Conservation (phyloP, 2,888 invertebrate species). For the Synanthedon tipuliformis region DNA sequence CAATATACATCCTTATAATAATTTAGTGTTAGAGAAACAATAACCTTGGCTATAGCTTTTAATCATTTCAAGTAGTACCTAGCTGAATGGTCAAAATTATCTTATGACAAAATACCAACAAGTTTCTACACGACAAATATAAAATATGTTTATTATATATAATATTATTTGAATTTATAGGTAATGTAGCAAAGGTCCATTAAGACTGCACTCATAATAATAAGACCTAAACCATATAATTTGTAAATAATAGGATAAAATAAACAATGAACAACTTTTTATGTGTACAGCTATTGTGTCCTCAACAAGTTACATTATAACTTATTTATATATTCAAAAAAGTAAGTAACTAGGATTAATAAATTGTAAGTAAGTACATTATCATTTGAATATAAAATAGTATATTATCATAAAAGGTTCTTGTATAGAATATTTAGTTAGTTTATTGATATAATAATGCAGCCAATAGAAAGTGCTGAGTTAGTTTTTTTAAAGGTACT, state of each 20-base stretch:
- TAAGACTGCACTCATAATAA: constrained; percentile 32
- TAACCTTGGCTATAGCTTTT: constrained; percentile 24
- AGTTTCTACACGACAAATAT: constrained; percentile 9
- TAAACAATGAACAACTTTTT: too few species aligned
- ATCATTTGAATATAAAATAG: neutral
- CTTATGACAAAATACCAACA: constrained; percentile 14
- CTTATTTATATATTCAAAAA: neutral
- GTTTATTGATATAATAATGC: constrained; percentile 32
- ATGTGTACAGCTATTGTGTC: too few species aligned
- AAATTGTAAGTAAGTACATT: neutral
- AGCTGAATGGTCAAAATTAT: constrained; percentile 36
- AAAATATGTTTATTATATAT: constrained; percentile 4
- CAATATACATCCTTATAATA: constrained; percentile 34
- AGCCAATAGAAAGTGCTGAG: constrained; percentile 49
- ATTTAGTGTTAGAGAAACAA: constrained; percentile 28
- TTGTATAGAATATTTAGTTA: neutral
- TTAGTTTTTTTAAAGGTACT: constrained; percentile 26
- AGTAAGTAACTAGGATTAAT: neutral
- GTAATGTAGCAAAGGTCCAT: too few species aligned
- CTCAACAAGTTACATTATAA: too few species aligned
- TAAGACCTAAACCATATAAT: constrained; percentile 1
- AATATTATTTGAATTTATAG: neutral
- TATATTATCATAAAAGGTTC: neutral
- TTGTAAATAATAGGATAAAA: too few species aligned
- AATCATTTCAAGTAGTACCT: constrained; percentile 8